phyloP scores from a whole-genome alignment of 1,140 invertebrate genomes.

The Mya arenaria region DNA sequence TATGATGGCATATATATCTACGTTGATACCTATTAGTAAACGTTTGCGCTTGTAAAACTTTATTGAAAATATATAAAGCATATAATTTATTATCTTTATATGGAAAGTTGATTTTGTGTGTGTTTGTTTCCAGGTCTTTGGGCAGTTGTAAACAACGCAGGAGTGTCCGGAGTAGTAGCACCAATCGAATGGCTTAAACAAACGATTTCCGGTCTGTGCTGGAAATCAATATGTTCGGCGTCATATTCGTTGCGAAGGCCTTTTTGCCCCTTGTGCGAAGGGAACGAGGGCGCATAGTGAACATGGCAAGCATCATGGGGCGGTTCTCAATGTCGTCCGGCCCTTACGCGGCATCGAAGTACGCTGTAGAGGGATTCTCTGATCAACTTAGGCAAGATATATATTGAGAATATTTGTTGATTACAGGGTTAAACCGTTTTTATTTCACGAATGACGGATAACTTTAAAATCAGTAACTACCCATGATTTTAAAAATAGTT shows the following conservation, averaged over 20 bases:
- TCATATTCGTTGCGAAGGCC: conserved; percentile 57
- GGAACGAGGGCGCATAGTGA: conserved; percentile 63
- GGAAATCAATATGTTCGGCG: conserved; percentile 63
- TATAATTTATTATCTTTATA: too few relatives aligned
- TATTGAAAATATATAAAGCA: not conserved
- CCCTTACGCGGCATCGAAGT: conserved; percentile 64
- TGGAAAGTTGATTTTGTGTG: too few relatives aligned
- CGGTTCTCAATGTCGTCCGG: conserved; percentile 38
- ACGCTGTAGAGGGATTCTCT: conserved; percentile 66
- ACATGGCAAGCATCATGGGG: conserved; percentile 62
- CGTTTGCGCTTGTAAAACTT: not conserved
- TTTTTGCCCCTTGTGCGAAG: conserved; percentile 66
- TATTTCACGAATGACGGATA: too few relatives aligned
- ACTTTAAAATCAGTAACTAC: too few relatives aligned
- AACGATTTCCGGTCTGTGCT: conserved; percentile 47
- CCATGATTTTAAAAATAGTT: too few relatives aligned
- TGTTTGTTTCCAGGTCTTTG: conserved; percentile 62
- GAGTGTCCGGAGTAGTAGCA: conserved; percentile 56
- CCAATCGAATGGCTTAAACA: conserved; percentile 58
- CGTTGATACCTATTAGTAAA: not conserved
- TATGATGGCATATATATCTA: not conserved
- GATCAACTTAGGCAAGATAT: conserved; percentile 59
- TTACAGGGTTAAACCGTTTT: too few relatives aligned
- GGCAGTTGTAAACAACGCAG: conserved; percentile 72
- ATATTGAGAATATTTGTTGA: too few relatives aligned